Percentiles rank a stretch among this genome's conserved stretches.
These are phyloP conservation scores for Asbolus verrucosus DNA, from an alignment of 1,140 invertebrate genomes.

Conservation along the genomic window DNA sequence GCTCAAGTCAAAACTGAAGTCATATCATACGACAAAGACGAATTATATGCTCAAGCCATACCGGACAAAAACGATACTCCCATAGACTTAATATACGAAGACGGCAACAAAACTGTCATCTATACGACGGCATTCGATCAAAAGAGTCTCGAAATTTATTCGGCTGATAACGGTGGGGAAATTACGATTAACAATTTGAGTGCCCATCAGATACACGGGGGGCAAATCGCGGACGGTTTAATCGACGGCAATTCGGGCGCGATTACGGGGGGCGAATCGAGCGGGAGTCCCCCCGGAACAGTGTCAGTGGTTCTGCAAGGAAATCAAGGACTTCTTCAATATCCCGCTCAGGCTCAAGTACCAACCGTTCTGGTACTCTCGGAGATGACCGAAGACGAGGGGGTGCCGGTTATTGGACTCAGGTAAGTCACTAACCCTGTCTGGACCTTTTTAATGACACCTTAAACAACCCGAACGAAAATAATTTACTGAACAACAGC, in stretches of 20 bases:
- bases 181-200: slow-evolving; percentile 65
- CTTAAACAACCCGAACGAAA: slow-evolving; percentile 1
- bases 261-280: slow-evolving; percentile 58
- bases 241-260: slow-evolving; percentile 64
- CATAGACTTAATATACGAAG: slow-evolving; percentile 84
- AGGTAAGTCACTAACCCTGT: slow-evolving; percentile 56
- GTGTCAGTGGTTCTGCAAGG: slow-evolving; percentile 63
- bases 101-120: slow-evolving; percentile 84
- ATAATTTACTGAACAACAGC: background rate
- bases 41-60: slow-evolving; percentile 71
- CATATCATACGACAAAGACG: slow-evolving; percentile 67
- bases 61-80: slow-evolving; percentile 76
- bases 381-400: slow-evolving; percentile 67
- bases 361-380: slow-evolving; percentile 70
- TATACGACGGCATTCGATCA: slow-evolving; percentile 76
- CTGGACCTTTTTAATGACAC: background rate
- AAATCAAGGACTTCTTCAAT: slow-evolving; percentile 63
- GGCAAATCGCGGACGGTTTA: slow-evolving; percentile 67
- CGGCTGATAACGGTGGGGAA: slow-evolving; percentile 67
- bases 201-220: slow-evolving; percentile 66
- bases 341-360: slow-evolving; percentile 61
- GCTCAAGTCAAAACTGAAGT: slow-evolving; percentile 69
- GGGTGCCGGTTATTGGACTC: slow-evolving; percentile 62
- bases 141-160: slow-evolving; percentile 67
- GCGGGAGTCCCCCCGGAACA: slow-evolving; percentile 61